A percentile compares a stretch with the other conserved stretches of the same genome.
Evolutionary conservation across 2,888 invertebrate genomes (phyloP).

Genomic region (Habrosyne pyritoides): DNA sequence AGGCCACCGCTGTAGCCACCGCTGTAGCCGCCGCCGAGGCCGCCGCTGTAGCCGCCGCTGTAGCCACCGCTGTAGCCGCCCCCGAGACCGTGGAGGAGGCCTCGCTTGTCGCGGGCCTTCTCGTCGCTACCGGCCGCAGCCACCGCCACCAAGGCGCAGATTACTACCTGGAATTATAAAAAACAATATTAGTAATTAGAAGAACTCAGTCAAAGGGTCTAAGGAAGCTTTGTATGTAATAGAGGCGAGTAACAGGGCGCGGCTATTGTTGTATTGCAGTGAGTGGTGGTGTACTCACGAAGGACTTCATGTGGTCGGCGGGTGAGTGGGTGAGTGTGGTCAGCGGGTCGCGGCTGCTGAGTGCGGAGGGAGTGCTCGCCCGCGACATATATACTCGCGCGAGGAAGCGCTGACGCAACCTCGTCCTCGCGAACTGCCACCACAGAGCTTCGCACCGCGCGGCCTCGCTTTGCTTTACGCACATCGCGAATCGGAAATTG

Average conservation of each 20-base stretch:
- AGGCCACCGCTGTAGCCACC: constrained; percentile 18
- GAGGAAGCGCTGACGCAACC: constrained; percentile 6
- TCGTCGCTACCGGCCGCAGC: constrained; percentile 22
- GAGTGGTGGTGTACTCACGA: constrained; percentile 45
- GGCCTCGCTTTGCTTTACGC: neutral
- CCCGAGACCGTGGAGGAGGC: constrained; percentile 24
- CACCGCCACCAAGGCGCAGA: constrained; percentile 37
- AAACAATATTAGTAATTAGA: no score
- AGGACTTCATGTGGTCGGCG: constrained; percentile 45
- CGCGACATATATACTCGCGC: neutral
- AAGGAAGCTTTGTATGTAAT: no score
- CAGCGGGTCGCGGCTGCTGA: neutral
- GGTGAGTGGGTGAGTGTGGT: neutral
- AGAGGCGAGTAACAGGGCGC: no score
- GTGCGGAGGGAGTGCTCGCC: constrained; percentile 7
- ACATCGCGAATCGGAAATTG: neutral
- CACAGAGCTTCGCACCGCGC: neutral
- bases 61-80: constrained; percentile 13
- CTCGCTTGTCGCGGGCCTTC: constrained; percentile 31
- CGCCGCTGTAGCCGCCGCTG: constrained; percentile 19
- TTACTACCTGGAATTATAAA: constrained; percentile 32
- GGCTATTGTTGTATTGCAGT: neutral
- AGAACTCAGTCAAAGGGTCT: no score
- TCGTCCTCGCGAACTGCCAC: constrained; percentile 2
- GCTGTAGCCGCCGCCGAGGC: constrained; percentile 18